Conservation (phyloP, 92 coral and sea anemone genomes). For the Metridium senile region DNA sequence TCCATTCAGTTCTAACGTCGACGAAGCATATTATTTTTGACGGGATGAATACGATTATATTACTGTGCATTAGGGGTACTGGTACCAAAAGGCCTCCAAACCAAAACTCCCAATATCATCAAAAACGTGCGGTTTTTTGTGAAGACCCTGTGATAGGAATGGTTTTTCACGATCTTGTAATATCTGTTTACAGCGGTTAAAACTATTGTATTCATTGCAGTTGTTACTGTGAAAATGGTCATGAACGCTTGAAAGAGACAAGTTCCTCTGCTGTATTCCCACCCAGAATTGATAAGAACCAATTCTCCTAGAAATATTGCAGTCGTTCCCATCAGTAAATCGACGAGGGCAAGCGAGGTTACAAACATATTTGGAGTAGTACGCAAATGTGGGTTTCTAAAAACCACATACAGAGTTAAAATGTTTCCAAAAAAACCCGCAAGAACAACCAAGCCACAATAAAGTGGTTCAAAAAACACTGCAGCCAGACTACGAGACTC, state of each 20-base stretch:
- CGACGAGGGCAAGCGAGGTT: conserved; percentile 11
- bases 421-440: conserved; percentile 9
- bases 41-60: conserved; percentile 4
- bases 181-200: conserved; percentile 18
- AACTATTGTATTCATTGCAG: conserved; percentile 1
- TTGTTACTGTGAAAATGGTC: neutral
- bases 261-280: neutral
- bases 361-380: conserved; percentile 17
- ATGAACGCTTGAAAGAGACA: conserved; percentile 12
- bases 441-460: neutral
- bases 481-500: neutral
- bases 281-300: neutral
- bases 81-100: neutral
- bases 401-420: conserved; percentile 1
- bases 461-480: neutral
- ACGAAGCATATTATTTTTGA: conserved; percentile 26
- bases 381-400: conserved; percentile 6
- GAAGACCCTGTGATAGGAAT: neutral
- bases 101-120: conserved; percentile 16
- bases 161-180: conserved; percentile 2
- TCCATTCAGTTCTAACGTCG: neutral
- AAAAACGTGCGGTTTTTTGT: neutral
- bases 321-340: neutral
- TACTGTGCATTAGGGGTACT: neutral
- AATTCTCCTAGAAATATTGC: neutral